Evolutionary conservation across 2,888 invertebrate genomes (phyloP).

Genomic region (Charanyca ferruginea): DNA sequence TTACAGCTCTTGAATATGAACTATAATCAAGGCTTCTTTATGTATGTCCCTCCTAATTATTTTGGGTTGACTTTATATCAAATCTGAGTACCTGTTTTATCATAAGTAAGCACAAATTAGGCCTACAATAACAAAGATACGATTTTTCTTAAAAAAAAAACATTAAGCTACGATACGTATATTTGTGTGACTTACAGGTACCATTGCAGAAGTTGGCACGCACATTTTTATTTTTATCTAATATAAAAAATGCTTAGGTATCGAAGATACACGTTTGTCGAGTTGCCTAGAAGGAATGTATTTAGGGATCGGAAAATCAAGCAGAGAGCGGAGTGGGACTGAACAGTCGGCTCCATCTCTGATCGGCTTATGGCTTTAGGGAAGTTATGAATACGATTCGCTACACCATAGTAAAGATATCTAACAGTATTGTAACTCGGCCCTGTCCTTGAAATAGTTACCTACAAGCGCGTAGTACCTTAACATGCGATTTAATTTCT

Average conservation of each 20-base stretch:
- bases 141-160: not conserved
- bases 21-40: not conserved
- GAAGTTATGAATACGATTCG: not conserved
- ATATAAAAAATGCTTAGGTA: not conserved
- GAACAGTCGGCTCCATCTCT: not conserved
- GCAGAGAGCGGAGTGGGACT: not conserved
- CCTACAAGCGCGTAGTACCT: no score
- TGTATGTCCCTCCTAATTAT: not conserved
- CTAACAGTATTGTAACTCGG: no score
- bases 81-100: not conserved
- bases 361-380: not conserved
- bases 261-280: not conserved
- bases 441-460: no score
- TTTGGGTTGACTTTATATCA: not conserved
- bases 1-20: conserved; percentile 6
- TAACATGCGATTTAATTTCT: no score
- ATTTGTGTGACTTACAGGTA: no score
- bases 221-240: no score
- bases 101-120: not conserved
- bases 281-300: not conserved
- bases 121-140: not conserved
- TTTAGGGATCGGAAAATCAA: not conserved
- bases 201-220: no score
- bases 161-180: not conserved
- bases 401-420: no score